Evolutionary conservation across 2,797 vertebrate species (phyloP), one percentile per base, ranked within the genome.

Genomic region (Galaxias olidus): DNA sequence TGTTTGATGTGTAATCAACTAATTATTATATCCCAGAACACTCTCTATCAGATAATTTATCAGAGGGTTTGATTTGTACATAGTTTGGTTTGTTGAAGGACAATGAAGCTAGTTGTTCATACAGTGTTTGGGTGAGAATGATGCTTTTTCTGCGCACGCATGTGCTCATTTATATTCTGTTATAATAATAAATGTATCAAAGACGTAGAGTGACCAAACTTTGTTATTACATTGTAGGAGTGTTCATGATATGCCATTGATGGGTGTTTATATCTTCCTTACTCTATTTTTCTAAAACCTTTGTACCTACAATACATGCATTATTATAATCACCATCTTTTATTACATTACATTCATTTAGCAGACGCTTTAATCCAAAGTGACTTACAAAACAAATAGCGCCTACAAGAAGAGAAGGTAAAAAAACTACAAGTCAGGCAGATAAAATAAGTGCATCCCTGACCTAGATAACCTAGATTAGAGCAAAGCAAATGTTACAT

Each of bases 21-120:
- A 65, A 60, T 65, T 12, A 11, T 59, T 48, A 55, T 20, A 56
- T 69, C 64, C 20, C 45, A 10, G 12, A 20, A 69, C 48, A 71
- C 4, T 68, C 62, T 49, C 45, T 72, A 56, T 73, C 70, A 54
- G 30, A 44, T 57, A 69, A 51, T 13, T 11, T 51, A 67, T 63
- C 20, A 7, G 65, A 30, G 57, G 19, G 65, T 74, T 78, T 76
- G 65, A 74, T 76, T 62, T 82, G 77, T 83, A 80, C 75, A 78
- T 78, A 78, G 65, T 74, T 72, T 73, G 67, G n/a, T 61, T 48
- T 48, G 20, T 47, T 15, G 8, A 40, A 12, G 18, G 15, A 60
- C 15, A 58, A 17, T 17, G 42, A 58, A 18, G 41, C 42, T 46
- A 54, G 67, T 44, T 70, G 59, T 66, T 54, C 65, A 49, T 53